Evolutionary conservation across 2,113 vertebrate species (phyloP), one percentile per base, ranked within the genome.

Genomic region (Takifugu flavidus): DNA sequence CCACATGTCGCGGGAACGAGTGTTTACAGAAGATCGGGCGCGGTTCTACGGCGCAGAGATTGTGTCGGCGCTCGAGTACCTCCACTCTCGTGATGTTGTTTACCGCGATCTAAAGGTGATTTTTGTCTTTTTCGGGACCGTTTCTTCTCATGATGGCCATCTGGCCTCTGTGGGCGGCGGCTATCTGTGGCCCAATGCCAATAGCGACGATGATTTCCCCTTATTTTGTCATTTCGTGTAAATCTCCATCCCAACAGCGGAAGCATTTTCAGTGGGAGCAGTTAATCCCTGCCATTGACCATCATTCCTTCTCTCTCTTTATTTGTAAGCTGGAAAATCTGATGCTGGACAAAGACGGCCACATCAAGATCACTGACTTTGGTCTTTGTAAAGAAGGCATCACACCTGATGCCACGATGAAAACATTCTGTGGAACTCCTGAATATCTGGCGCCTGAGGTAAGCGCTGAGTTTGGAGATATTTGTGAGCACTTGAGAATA

Each of bases 381-480:
- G 95, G 95, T n/a, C 90, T 97, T 13, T 97, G 95, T 87, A 97
- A 97, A 83, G 95, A 97, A 79, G 95, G 95, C 13, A 95, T 97
- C 65, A 97, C 94, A 47, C 93, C 95, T 2, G 94, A 94, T 0
- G 95, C 95, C 61, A 97, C 95, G n/a, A 97, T 96, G 95, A 96
- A 94, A 87, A 97, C 95, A 25, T 97, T 97, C 80, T 97, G 95
- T 20, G 95, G 95, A 67, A 97, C 95, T 11, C 95, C 95, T 0
- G 95, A 97, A 86, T 97, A 96, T 79, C 92, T 97, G 61, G 95
- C 95, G 10, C 95, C 95, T 3, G 95, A 97, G 93, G 95, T 96
- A 80, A 62, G 68, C 34, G 1, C 4, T 39, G 34, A 39, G 4
- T 34, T 5, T 34, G 5, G 5, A 6, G 31, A 7, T 34, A 3